A percentile compares a stretch with the other conserved stretches of the same genome.
Evolutionary conservation across 2,888 invertebrate genomes (phyloP).

Genomic region (Leucania comma): DNA sequence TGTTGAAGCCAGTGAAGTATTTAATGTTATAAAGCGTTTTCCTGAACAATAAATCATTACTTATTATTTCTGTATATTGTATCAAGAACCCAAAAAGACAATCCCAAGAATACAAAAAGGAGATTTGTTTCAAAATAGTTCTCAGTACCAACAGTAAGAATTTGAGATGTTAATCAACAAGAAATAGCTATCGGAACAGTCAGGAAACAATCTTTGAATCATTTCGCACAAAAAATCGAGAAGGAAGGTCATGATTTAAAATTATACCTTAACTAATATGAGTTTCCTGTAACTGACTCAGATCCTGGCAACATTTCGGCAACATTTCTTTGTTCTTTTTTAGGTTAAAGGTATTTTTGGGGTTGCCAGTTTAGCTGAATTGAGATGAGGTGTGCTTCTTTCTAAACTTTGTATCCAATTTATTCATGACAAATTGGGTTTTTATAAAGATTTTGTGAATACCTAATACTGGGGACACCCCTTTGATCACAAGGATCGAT

Average conservation of each 20-base stretch:
- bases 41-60: too few relatives aligned
- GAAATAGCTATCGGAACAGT: constrained; percentile 13
- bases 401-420: not conserved
- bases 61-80: too few relatives aligned
- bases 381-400: not conserved
- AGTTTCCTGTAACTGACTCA: constrained; percentile 55
- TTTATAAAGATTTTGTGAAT: not conserved
- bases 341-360: constrained; percentile 7
- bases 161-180: not conserved
- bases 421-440: not conserved
- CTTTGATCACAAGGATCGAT: not conserved
- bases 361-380: constrained; percentile 25
- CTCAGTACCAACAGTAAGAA: not conserved
- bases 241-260: constrained; percentile 30
- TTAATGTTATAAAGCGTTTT: too few relatives aligned
- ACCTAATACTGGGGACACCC: not conserved
- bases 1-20: too few relatives aligned
- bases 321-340: constrained; percentile 29
- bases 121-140: not conserved
- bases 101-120: too few relatives aligned
- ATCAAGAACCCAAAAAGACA: not conserved
- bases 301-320: constrained; percentile 19
- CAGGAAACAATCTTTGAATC: constrained; percentile 48
- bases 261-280: constrained; percentile 33
- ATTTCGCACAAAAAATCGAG: constrained; percentile 31